Conservation (phyloP, 2,888 invertebrate genomes). For the Brenthis hecate region DNA sequence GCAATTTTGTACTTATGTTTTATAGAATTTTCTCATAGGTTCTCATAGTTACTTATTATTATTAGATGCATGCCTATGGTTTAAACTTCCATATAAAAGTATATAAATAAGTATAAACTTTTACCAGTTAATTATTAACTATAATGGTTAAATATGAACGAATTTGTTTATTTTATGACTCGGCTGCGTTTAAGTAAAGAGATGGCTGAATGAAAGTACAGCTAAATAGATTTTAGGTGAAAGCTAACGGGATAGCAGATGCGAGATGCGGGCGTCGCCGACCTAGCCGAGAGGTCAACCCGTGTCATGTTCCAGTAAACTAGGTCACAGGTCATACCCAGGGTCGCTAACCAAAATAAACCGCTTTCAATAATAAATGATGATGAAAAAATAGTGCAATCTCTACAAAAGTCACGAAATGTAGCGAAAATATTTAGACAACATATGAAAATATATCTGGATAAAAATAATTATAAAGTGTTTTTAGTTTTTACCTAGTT, state of each 20-base stretch:
- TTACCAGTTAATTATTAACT: no score
- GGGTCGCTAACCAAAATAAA: constrained; percentile 65
- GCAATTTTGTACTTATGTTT: neutral
- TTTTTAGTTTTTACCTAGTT: neutral
- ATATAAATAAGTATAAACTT: no score
- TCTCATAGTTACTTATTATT: no score
- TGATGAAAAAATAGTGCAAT: neutral
- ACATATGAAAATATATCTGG: neutral
- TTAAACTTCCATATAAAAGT: no score
- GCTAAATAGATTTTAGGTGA: constrained; percentile 38
- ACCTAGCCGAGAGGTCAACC: constrained; percentile 73
- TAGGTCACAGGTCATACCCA: constrained; percentile 71
- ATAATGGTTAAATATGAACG: no score
- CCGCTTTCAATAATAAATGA: constrained; percentile 43
- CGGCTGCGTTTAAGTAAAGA: neutral
- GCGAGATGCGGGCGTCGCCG: constrained; percentile 51
- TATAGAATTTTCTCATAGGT: no score
- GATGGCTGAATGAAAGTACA: constrained; percentile 40
- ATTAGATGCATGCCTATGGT: no score
- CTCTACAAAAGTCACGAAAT: neutral
- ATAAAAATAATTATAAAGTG: constrained; percentile 2
- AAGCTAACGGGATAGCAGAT: constrained; percentile 45
- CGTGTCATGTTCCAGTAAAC: constrained; percentile 66
- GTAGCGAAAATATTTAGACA: constrained; percentile 11
- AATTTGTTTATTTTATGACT: no score